Evolutionary conservation across 2,888 invertebrate species (phyloP), one percentile per base, ranked within the genome.

Genomic region (Polyploca ridens): DNA sequence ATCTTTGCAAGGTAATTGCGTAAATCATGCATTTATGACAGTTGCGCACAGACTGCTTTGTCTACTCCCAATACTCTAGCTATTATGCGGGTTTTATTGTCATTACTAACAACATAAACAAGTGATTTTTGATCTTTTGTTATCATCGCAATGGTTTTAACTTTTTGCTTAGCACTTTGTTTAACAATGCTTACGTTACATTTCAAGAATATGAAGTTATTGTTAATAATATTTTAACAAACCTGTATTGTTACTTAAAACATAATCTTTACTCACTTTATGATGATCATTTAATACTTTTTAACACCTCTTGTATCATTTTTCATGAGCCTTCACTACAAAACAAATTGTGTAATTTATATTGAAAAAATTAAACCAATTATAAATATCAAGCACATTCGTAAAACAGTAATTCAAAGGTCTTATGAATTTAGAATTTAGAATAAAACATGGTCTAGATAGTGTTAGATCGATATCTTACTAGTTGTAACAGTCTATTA

Each of bases 21-120:
- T 94, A 94, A 93, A 94, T 94, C 94, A 94, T 90, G 83, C 82
- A 90, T 94, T 94, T 94, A 94, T 93, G 94, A 93, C 94, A 91
- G 84, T 77, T 79, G 79, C 83, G 86, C 82, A 83, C 85, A 82
- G 82, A 77, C 76, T 75, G 82, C 85, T 87, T 91, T 92, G 93
- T 91, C 87, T 91, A 84, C 84, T 75, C 77, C 83, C 80, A 78
- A 76, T 80, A 83, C 82, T 77, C 67, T 69, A 71, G 70, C 76
- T 69, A 75, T 67, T 64, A 73, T 70, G 74, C 83, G 76, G 82
- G 85, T 83, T 78, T 78, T 86, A 85, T 84, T 83, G 83, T 88
- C 79, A 77, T 85, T 84, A 83, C 84, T 81, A 78, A 79, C 69
- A 84, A 79, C 75, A 81, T 86, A 89, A 91, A 91, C 89, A 90